Evolutionary conservation across 2,797 vertebrate species (phyloP).

Genomic region (Catharus ustulatus): DNA sequence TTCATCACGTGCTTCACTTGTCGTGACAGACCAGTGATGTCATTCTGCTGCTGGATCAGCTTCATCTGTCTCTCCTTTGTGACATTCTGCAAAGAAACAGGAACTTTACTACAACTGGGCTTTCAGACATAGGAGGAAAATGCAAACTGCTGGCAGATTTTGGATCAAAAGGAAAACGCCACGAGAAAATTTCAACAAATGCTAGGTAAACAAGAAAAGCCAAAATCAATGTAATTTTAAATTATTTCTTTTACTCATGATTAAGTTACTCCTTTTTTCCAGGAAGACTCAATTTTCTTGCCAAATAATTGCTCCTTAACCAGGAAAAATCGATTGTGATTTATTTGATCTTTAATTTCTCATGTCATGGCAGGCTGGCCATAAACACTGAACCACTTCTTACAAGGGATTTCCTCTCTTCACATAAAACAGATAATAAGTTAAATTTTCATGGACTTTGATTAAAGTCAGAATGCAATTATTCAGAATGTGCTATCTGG

Average conservation of each 20-base stretch:
- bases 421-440: not conserved
- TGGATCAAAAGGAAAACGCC: not conserved
- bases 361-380: not conserved
- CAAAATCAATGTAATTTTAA: not conserved
- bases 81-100: slow-evolving; percentile 82
- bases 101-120: not conserved
- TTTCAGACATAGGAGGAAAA: not conserved
- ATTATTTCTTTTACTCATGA: not conserved
- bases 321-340: not conserved
- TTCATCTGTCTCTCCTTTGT: slow-evolving; percentile 95
- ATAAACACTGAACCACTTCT: not conserved
- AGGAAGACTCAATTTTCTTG: not conserved
- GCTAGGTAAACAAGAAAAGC: not conserved
- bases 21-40: slow-evolving; percentile 89
- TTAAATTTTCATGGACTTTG: not conserved
- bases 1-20: slow-evolving; percentile 97
- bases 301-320: not conserved
- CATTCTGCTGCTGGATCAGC: slow-evolving; percentile 90
- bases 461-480: not conserved
- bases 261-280: not conserved
- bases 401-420: not conserved
- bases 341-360: not conserved
- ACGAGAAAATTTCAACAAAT: not conserved
- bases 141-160: not conserved
- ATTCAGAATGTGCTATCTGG: not conserved